Base-by-base conservation (phyloP, 2,797 vertebrate species). In the Pangasius mekongensis region DNA sequence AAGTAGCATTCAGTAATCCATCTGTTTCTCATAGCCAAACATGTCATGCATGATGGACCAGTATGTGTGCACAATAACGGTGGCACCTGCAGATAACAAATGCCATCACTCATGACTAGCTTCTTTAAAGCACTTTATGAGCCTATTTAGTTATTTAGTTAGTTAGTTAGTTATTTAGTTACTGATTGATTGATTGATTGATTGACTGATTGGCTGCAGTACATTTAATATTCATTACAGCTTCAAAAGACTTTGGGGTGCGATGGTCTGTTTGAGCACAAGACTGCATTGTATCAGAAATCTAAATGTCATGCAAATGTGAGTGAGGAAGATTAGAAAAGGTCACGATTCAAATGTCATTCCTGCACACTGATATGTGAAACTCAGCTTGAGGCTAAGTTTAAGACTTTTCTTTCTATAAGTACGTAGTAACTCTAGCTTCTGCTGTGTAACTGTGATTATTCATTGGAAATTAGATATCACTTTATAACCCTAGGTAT, bases 301-400 rank as follows among this genome's bases (percentile, higher is more conserved):
- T 91, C 91, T 90, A 86, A 91, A 88, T 84, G 67, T 86, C 86
- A 93, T 93, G 91, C 91, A 93, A 92, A 91, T 91, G 86, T 24
- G 47, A 84, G 56, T 52, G 39, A 54, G 36, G 58, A 83, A 86
- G 91, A 93, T 91, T 90, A 91, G 88, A 88, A 90, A 91, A 91
- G 84, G 90, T 92, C 91, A 92, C 13, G 33, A 91, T 92, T 91
- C 84, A 92, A 92, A 92, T 91, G 33, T 67, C 87, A 90, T 71
- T 60, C 30, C 71, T 78, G 60, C 86, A 73, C 77, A 71, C 83
- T 66, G 83, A 81, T 87, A 66, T 64, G 56, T 14, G 67, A 56
- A 85, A 64, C n/a, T 64, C 16, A 56, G 20, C 62, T 54, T 60
- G 3, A 84, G 49, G 39, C 33, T n/a, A 36, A 39, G 49, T 13